Conservation (phyloP, 2,888 invertebrate species). For the Tortrix viridana region DNA sequence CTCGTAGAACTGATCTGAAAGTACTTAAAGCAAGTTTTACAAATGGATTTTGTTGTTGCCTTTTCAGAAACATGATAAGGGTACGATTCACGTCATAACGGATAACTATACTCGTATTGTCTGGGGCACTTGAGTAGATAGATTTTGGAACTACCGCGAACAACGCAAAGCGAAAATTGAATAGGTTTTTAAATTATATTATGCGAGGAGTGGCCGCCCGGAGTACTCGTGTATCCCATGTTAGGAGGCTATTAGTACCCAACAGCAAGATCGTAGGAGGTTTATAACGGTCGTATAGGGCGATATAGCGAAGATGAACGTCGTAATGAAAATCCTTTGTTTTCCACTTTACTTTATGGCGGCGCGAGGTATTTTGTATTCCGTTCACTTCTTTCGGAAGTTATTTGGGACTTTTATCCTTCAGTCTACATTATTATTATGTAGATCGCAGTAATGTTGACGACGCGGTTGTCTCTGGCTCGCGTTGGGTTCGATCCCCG, state of each 20-base stretch:
- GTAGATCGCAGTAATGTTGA: too few species aligned
- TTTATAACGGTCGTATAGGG: slow-evolving; percentile 32
- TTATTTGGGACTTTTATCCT: slow-evolving; percentile 20
- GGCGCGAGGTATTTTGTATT: slow-evolving; percentile 24
- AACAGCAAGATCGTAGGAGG: slow-evolving; percentile 31
- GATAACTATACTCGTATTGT: not conserved
- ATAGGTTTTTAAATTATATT: slow-evolving; percentile 14
- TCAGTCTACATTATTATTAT: too few species aligned
- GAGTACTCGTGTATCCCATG: slow-evolving; percentile 29
- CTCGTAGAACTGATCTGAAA: slow-evolving; percentile 5
- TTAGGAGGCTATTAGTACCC: slow-evolving; percentile 30
- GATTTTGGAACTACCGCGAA: slow-evolving; percentile 10
- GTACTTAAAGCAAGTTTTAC: slow-evolving; percentile 5
- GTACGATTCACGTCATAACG: too few species aligned
- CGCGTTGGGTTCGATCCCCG: too few species aligned
- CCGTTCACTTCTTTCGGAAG: slow-evolving; percentile 14
- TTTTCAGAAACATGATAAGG: slow-evolving; percentile 5
- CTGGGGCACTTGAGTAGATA: not conserved
- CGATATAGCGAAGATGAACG: slow-evolving; percentile 35
- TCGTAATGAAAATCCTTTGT: slow-evolving; percentile 38
- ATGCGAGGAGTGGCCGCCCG: slow-evolving; percentile 10
- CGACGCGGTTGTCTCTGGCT: too few species aligned
- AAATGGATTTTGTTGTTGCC: slow-evolving; percentile 25
- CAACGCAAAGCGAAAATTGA: slow-evolving; percentile 6
- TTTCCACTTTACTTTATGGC: slow-evolving; percentile 35